A percentile compares a stretch with the other conserved stretches of the same genome.
Conservation (phyloP, 1,140 invertebrate species). For the Condylostylus longicornis region DNA sequence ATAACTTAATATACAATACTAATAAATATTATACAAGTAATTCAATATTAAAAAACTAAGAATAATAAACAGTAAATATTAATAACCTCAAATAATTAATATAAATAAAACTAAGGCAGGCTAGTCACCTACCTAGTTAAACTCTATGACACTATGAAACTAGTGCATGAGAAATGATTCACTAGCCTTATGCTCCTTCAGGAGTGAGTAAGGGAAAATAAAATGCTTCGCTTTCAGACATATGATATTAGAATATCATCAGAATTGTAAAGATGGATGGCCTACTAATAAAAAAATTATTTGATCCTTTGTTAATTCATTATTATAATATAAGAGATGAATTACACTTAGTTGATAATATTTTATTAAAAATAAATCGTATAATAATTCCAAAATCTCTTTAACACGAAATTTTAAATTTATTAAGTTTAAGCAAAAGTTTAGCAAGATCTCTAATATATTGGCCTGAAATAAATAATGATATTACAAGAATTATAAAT, state of each 20-base stretch:
- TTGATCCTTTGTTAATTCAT: slow-evolving; percentile 12
- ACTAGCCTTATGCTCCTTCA: no score
- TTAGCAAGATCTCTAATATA: slow-evolving; percentile 29
- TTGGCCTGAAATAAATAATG: slow-evolving; percentile 32
- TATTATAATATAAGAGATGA: slow-evolving; percentile 25
- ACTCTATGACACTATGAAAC: no score
- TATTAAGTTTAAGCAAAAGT: slow-evolving; percentile 27
- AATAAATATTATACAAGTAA: slow-evolving; percentile 24
- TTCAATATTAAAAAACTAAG: slow-evolving; percentile 16
- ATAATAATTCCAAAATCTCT: slow-evolving; percentile 28
- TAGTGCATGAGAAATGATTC: no score
- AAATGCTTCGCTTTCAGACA: no score
- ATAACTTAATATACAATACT: slow-evolving; percentile 27
- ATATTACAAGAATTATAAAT: slow-evolving; percentile 31
- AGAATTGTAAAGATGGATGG: slow-evolving; percentile 25
- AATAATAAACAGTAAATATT: slow-evolving; percentile 18
- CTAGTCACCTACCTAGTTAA: no score
- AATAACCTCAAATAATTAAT: slow-evolving; percentile 13
- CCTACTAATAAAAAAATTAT: slow-evolving; percentile 20
- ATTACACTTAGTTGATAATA: slow-evolving; percentile 18
- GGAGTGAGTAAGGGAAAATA: no score
- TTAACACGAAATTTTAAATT: slow-evolving; percentile 21
- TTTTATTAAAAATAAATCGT: slow-evolving; percentile 24
- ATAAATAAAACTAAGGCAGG: no score
- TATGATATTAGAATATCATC: no score